Evolutionary conservation across 1,140 invertebrate genomes (phyloP).

Genomic region (Whitmania pigra): DNA sequence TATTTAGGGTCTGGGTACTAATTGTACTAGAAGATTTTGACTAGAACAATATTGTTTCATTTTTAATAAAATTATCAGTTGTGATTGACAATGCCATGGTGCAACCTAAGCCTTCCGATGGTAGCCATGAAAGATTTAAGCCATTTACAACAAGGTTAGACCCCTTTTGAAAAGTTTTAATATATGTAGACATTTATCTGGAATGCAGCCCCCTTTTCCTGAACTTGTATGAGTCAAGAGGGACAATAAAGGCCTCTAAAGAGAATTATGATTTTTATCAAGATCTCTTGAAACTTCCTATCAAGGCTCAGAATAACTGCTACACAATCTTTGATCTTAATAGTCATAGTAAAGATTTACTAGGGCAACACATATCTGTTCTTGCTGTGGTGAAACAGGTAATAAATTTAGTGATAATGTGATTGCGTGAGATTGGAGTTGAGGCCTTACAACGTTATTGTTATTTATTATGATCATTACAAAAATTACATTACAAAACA

Average conservation of each 20-base stretch:
- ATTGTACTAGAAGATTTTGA: background rate
- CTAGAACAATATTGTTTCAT: background rate
- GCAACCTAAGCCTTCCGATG: background rate
- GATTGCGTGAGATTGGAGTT: no score
- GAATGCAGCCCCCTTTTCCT: background rate
- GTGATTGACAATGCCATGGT: slow-evolving; percentile 4
- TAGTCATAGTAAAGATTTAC: background rate
- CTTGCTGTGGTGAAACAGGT: slow-evolving; percentile 7
- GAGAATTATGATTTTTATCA: background rate
- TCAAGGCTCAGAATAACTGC: background rate
- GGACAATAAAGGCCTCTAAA: background rate
- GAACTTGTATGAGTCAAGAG: background rate
- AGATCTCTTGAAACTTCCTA: background rate
- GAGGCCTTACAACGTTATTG: background rate
- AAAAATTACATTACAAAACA: background rate
- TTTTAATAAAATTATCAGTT: background rate
- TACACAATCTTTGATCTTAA: slow-evolving; percentile 12
- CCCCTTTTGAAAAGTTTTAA: background rate
- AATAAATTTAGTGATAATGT: no score
- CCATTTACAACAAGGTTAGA: slow-evolving; percentile 1
- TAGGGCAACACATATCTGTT: background rate
- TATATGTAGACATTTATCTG: background rate
- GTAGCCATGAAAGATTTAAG: slow-evolving; percentile 3
- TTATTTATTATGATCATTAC: background rate
- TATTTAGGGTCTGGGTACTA: background rate